phyloP scores from a whole-genome alignment of 2,888 invertebrate species.

The Xestia sexstrigata region DNA sequence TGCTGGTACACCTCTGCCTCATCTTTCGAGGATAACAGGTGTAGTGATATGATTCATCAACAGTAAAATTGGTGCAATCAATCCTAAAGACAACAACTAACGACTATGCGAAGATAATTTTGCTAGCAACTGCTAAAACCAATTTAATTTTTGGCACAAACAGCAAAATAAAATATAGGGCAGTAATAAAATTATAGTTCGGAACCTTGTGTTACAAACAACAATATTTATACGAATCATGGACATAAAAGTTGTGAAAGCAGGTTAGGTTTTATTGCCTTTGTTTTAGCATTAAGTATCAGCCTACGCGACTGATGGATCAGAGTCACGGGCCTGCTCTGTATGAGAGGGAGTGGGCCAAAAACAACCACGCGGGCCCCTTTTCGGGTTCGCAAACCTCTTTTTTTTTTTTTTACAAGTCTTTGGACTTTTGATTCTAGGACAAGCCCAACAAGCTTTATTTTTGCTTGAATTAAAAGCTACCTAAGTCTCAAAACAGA shows the following conservation, averaged over 20 bases:
- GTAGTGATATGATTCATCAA: too few species aligned
- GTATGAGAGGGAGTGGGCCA: not conserved
- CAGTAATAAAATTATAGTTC: conserved; percentile 35
- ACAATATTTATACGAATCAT: conserved; percentile 36
- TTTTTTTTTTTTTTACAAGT: too few species aligned
- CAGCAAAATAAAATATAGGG: not conserved
- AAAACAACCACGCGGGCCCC: not conserved
- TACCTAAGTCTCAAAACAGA: not conserved
- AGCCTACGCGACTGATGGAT: not conserved
- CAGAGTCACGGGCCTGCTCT: not conserved
- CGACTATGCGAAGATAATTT: conserved; percentile 2
- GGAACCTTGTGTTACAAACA: conserved; percentile 29
- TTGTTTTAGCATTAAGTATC: not conserved
- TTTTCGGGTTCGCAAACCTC: not conserved
- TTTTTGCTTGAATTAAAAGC: not conserved
- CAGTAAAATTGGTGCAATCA: not conserved
- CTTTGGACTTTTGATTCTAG: not conserved
- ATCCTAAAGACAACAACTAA: not conserved
- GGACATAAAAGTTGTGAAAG: conserved; percentile 9
- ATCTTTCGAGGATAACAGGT: too few species aligned
- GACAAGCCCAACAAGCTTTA: not conserved
- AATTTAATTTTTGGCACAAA: conserved; percentile 45
- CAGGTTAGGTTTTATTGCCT: not conserved
- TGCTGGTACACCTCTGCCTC: too few species aligned
- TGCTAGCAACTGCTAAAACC: not conserved